phyloP scores from a whole-genome alignment of 2,888 invertebrate genomes.

The Eupithecia dodoneata region DNA sequence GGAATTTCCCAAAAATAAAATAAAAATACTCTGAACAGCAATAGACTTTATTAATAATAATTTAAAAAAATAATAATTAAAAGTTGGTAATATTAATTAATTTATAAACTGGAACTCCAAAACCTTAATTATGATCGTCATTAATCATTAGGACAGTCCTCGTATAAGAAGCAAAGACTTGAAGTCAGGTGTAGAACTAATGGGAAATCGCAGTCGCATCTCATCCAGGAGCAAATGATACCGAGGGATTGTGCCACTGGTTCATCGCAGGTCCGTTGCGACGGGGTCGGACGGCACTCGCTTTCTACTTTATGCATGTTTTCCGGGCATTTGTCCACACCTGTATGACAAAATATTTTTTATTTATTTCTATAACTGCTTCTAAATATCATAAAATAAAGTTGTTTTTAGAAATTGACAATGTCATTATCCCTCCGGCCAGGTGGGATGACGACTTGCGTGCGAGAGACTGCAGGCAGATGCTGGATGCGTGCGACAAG shows the following conservation, averaged over 20 bases:
- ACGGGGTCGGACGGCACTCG: slow-evolving; percentile 71
- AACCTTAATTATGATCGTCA: not conserved
- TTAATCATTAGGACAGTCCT: slow-evolving; percentile 67
- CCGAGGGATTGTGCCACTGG: slow-evolving; percentile 73
- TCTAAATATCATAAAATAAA: too few species aligned
- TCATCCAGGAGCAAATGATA: slow-evolving; percentile 72
- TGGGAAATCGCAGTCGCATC: slow-evolving; percentile 78
- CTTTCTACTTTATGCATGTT: slow-evolving; percentile 74
- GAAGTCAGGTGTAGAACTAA: slow-evolving; percentile 71
- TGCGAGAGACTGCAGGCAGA: too few species aligned
- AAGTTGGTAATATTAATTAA: not conserved
- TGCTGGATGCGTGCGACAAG: too few species aligned
- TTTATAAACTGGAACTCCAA: not conserved
- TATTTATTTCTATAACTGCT: not conserved
- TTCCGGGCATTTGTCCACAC: slow-evolving; percentile 69
- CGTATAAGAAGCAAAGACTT: slow-evolving; percentile 73
- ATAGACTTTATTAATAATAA: not conserved
- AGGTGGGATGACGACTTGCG: too few species aligned
- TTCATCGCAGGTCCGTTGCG: slow-evolving; percentile 75
- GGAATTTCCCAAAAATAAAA: not conserved
- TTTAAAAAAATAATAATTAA: not conserved
- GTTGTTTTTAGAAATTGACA: too few species aligned
- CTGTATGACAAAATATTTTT: slow-evolving; percentile 48
- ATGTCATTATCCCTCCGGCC: too few species aligned
- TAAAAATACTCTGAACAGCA: not conserved